Evolutionary conservation across 2,113 vertebrate species (phyloP).

Genomic region (Phalacrocorax aristotelis): DNA sequence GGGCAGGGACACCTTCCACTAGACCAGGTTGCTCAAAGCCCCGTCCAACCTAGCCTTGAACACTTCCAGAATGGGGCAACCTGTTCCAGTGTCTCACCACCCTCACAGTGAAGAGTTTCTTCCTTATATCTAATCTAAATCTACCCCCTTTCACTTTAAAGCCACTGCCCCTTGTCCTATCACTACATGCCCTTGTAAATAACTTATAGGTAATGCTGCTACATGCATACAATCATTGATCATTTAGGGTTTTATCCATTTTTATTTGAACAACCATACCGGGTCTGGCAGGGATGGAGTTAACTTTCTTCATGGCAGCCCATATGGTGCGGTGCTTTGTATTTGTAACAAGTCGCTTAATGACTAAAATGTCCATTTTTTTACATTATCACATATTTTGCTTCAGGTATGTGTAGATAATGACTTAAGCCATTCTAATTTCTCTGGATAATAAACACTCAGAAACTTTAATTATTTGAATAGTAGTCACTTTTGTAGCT

Average conservation of each 20-base stretch:
- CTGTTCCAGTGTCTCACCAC: too few species aligned
- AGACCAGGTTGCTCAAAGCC: too few species aligned
- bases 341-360: neutral
- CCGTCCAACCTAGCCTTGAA: too few species aligned
- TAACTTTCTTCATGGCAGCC: neutral
- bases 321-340: accelerated
- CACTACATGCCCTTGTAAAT: too few species aligned
- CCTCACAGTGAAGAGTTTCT: too few species aligned
- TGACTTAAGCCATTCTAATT: neutral
- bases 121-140: too few species aligned
- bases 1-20: too few species aligned
- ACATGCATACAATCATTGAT: neutral
- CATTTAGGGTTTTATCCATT: neutral
- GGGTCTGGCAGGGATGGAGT: neutral
- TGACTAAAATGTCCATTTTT: neutral
- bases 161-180: too few species aligned
- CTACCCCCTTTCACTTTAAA: too few species aligned
- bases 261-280: neutral
- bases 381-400: neutral
- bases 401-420: neutral
- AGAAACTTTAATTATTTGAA: neutral
- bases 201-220: neutral
- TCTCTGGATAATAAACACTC: neutral
- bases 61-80: too few species aligned
- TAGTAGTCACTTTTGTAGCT: neutral